phyloP scores from a whole-genome alignment of 2,888 invertebrate genomes.

The Heliconius hortense region DNA sequence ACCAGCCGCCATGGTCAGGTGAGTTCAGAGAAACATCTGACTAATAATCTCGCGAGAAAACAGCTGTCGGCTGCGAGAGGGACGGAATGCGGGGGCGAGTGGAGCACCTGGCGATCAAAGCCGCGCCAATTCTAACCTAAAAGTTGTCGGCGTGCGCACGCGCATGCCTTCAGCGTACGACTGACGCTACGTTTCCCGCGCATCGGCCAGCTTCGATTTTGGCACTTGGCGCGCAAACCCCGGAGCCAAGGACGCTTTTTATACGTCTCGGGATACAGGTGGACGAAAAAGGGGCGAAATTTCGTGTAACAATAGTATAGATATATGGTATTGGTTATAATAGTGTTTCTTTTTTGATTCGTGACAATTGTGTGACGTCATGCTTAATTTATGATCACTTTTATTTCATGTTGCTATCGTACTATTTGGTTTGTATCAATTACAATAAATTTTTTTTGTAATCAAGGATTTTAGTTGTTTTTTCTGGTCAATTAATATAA shows the following conservation, averaged over 20 bases:
- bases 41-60: slow-evolving; percentile 79
- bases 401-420: neutral
- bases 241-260: slow-evolving; percentile 77
- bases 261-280: slow-evolving; percentile 70
- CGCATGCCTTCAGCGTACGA: slow-evolving; percentile 57
- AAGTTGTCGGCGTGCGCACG: slow-evolving; percentile 68
- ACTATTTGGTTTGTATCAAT: neutral
- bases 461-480: neutral
- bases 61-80: slow-evolving; percentile 76
- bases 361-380: slow-evolving; percentile 37
- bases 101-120: slow-evolving; percentile 75
- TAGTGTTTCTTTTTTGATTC: slow-evolving; percentile 47
- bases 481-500: neutral
- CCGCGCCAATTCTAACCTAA: slow-evolving; percentile 80
- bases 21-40: slow-evolving; percentile 80
- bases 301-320: slow-evolving; percentile 43
- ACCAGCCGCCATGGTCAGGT: slow-evolving; percentile 79
- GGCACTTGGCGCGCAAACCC: slow-evolving; percentile 79
- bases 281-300: slow-evolving; percentile 64
- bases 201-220: slow-evolving; percentile 70
- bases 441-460: neutral
- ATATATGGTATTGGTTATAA: slow-evolving; percentile 47
- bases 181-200: slow-evolving; percentile 70
- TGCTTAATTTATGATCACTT: slow-evolving; percentile 6
- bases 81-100: slow-evolving; percentile 59